Base-by-base conservation (phyloP, 1,140 invertebrate species). In the Drosophila trapezifrons region DNA sequence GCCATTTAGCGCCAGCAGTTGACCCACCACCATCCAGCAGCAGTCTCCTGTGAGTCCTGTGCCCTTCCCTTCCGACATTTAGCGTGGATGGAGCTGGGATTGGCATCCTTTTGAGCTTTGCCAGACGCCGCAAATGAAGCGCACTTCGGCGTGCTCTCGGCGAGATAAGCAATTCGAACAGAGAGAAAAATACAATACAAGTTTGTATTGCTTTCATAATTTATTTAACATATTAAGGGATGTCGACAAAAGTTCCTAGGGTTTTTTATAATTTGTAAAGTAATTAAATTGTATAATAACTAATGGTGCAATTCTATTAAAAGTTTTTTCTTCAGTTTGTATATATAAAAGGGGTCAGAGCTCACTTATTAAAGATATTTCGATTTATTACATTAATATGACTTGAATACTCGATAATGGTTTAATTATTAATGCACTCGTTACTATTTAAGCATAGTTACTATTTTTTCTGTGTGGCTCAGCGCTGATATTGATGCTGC, bases 111-210 rank as follows among this genome's bases (percentile, higher is more conserved):
- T 87, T 55, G 76, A 86, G 76, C 80, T 64, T 76, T 80, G 54
- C 46, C 71, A 60, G 60, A 38, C 66, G 76, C 76, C 78, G 58
- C 83, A 87, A 86, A 86, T 86, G 83, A 82, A 87, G 84, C 84
- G 80, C 69, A 80, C 77, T 80, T 78, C 45, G 73, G 84, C 80
- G 77, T 89, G 80, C 64, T 82, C 69, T 73, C 15, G 49, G 59
- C 59, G 62, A 80, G 84, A 89, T 89, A 89, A 89, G 84, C 85
- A 78, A 89, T 40, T 17, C 2, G 22, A 45, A 69, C 65, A 13
- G 17, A 17, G 10, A 43, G 51, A 52, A 25, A 35, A 35, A n/a
- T 22, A 7, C 4, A 4, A 15, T 8, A 17, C 25, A 17, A 17
- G 2, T 13, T 12, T n/a, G n/a, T n/a, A n/a, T n/a, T n/a, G n/a